Conservation (phyloP, 2,113 vertebrate species). For the Nothocercus julius region DNA sequence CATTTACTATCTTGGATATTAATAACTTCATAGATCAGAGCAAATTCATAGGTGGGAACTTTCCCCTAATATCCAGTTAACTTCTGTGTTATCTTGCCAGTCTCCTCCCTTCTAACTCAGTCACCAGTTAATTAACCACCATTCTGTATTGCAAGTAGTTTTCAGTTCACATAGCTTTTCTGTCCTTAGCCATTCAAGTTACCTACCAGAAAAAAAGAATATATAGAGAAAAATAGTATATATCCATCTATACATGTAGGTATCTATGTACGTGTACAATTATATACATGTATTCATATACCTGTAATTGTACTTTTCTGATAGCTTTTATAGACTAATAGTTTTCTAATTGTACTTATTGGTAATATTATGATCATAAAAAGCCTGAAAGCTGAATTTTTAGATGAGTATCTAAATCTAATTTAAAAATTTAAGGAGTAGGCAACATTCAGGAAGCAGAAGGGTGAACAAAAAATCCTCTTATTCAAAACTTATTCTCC, state of each 20-base stretch:
- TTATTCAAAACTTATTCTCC: neutral
- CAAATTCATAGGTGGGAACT: neutral
- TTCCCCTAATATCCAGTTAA: neutral
- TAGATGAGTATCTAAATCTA: neutral
- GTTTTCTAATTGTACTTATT: neutral
- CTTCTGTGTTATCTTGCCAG: neutral
- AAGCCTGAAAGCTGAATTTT: neutral
- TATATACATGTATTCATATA: neutral
- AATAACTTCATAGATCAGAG: neutral
- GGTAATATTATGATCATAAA: neutral
- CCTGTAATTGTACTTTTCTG: neutral
- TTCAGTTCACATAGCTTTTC: neutral
- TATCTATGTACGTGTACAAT: neutral
- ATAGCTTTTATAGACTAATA: neutral
- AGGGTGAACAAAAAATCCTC: neutral
- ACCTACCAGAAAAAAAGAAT: neutral
- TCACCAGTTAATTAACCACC: neutral
- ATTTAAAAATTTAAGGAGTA: neutral
- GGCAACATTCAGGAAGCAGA: neutral
- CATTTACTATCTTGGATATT: neutral
- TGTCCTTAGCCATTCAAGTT: neutral
- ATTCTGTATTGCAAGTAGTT: neutral
- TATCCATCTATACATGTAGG: accelerated
- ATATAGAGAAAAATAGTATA: neutral
- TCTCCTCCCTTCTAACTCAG: neutral